phyloP scores from a whole-genome alignment of 2,888 invertebrate genomes.

The Heliconius ismenius region DNA sequence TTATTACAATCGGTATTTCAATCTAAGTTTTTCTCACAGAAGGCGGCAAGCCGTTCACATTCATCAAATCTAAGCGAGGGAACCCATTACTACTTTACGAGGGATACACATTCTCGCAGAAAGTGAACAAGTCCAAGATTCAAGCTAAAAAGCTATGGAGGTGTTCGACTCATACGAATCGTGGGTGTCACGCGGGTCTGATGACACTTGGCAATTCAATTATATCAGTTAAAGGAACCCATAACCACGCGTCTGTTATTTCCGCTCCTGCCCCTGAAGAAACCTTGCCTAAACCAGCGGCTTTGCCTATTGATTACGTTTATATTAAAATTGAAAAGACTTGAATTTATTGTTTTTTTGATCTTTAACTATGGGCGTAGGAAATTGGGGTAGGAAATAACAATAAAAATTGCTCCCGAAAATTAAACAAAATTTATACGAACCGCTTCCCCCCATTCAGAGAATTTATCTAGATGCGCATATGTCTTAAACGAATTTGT shows the following conservation, averaged over 20 bases:
- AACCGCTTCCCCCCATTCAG: no score
- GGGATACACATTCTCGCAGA: slow-evolving; percentile 50
- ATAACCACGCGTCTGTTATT: slow-evolving; percentile 36
- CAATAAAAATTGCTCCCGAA: no score
- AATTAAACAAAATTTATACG: no score
- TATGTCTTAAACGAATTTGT: no score
- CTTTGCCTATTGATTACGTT: slow-evolving; percentile 10
- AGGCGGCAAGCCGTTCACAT: slow-evolving; percentile 1
- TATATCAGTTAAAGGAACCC: slow-evolving; percentile 34
- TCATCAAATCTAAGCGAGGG: slow-evolving; percentile 36
- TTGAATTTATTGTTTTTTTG: background rate
- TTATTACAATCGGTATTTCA: background rate
- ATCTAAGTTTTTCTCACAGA: background rate
- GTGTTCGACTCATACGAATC: slow-evolving; percentile 48
- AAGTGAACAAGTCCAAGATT: slow-evolving; percentile 25
- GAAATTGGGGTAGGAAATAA: no score
- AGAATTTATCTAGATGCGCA: no score
- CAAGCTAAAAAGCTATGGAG: slow-evolving; percentile 46
- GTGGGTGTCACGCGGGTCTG: slow-evolving; percentile 44
- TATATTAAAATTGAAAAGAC: slow-evolving; percentile 19
- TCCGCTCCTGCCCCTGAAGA: background rate
- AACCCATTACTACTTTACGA: slow-evolving; percentile 48
- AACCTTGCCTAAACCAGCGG: background rate
- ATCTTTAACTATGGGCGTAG: background rate
- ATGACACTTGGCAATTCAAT: slow-evolving; percentile 38